Evolutionary conservation across 1,140 invertebrate species (phyloP).

Genomic region (Drosophila ogumai): DNA sequence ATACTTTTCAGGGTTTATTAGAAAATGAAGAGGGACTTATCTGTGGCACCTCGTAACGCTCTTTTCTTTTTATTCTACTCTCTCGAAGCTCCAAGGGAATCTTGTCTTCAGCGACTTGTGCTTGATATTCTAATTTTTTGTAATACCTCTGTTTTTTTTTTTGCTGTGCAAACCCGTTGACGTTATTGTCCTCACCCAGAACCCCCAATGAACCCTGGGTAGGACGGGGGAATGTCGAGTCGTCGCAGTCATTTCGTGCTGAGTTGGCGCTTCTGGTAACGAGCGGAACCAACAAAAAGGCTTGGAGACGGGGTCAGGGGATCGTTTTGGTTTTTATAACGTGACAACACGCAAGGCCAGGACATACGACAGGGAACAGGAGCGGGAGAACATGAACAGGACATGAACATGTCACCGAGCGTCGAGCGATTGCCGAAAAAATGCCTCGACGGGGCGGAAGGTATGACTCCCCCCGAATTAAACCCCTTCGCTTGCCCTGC

Average conservation of each 20-base stretch:
- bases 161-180: conserved; percentile 43
- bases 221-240: background rate
- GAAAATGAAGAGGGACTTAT: no score
- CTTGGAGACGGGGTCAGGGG: conserved; percentile 29
- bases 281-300: conserved; percentile 71
- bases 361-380: conserved; percentile 31
- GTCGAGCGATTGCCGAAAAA: conserved; percentile 40
- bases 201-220: background rate
- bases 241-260: conserved; percentile 46
- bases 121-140: background rate
- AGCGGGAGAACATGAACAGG: conserved; percentile 35
- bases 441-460: conserved; percentile 29
- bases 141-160: background rate
- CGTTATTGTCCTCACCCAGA: conserved; percentile 29
- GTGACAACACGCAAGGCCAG: conserved; percentile 82
- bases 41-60: background rate
- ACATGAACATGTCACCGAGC: conserved; percentile 46
- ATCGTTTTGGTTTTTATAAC: conserved; percentile 82
- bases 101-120: no score
- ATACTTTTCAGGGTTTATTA: no score
- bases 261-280: conserved; percentile 78
- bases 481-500: conserved; percentile 45
- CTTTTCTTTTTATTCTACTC: background rate
- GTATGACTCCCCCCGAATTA: conserved; percentile 43
- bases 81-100: background rate